Evolutionary conservation across 2,113 vertebrate genomes (phyloP).

Genomic region (Polypterus senegalus): DNA sequence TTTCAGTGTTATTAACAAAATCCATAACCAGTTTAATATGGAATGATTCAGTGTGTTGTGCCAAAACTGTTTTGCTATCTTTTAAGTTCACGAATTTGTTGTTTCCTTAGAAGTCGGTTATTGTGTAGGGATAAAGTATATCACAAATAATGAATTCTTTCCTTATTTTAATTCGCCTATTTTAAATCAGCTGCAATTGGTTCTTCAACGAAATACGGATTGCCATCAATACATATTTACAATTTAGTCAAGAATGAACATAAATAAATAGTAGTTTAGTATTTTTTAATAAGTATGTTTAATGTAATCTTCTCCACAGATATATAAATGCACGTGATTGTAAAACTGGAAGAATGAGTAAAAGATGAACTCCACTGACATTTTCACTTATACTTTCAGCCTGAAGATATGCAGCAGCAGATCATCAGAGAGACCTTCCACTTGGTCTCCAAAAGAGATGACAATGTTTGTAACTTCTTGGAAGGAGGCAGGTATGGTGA

Average conservation of each 20-base stretch:
- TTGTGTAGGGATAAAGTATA: neutral
- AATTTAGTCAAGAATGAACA: too few relatives aligned
- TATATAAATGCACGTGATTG: too few relatives aligned
- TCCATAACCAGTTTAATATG: too few relatives aligned
- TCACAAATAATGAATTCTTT: neutral
- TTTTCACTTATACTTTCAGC: conserved; percentile 34
- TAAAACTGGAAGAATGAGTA: too few relatives aligned
- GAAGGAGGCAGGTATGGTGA: conserved; percentile 70
- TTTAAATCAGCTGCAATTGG: neutral
- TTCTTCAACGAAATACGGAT: too few relatives aligned
- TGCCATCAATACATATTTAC: too few relatives aligned
- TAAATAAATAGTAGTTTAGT: too few relatives aligned
- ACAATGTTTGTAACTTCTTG: conserved; percentile 90
- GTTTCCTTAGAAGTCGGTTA: neutral
- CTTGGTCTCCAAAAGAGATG: conserved; percentile 82
- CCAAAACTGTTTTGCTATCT: neutral
- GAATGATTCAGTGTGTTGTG: neutral
- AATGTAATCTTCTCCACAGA: too few relatives aligned
- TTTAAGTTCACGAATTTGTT: neutral
- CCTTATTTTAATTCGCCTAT: neutral
- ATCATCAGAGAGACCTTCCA: conserved; percentile 88
- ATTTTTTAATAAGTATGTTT: too few relatives aligned
- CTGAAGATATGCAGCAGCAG: conserved; percentile 84
- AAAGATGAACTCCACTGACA: neutral
- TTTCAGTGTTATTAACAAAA: neutral